Percentiles rank a stretch among this genome's conserved stretches.
These are phyloP conservation scores for Penaeus japonicus DNA, from an alignment of 1,140 invertebrate species.

Conservation along the genomic window DNA sequence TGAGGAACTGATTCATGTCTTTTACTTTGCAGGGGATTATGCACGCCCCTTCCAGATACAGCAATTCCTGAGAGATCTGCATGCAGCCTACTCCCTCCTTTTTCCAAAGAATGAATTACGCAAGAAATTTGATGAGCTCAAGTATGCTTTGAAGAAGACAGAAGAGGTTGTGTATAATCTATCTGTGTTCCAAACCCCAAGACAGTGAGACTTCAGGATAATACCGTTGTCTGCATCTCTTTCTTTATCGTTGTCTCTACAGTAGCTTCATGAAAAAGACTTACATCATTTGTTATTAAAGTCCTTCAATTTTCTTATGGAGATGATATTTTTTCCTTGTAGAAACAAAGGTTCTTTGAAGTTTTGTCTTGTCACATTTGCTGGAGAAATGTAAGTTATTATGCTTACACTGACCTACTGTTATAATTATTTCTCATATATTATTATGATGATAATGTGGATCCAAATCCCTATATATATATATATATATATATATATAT, in stretches of 20 bases:
- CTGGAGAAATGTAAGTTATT: no score
- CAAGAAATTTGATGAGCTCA: conserved; percentile 88
- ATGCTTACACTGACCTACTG: background rate
- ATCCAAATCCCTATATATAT: background rate
- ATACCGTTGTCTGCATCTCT: background rate
- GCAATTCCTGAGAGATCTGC: conserved; percentile 84
- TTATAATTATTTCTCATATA: background rate
- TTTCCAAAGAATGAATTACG: conserved; percentile 93
- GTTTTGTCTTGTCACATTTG: no score
- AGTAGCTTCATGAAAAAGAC: background rate
- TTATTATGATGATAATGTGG: background rate
- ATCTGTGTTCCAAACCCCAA: conserved; percentile 77
- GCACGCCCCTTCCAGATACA: conserved; percentile 81
- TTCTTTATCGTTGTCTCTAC: background rate
- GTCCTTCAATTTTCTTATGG: no score
- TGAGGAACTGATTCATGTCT: conserved; percentile 48
- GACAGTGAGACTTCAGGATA: conserved; percentile 50
- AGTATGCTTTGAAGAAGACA: conserved; percentile 94
- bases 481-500: conserved; percentile 6
- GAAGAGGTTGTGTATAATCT: conserved; percentile 95
- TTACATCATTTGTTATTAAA: background rate
- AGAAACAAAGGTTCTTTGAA: no score
- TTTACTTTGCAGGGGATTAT: conserved; percentile 77
- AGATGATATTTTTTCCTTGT: no score
- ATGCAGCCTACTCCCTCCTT: conserved; percentile 85